Evolutionary conservation across 2,888 invertebrate species (phyloP).

Genomic region (Drosophila greeni): DNA sequence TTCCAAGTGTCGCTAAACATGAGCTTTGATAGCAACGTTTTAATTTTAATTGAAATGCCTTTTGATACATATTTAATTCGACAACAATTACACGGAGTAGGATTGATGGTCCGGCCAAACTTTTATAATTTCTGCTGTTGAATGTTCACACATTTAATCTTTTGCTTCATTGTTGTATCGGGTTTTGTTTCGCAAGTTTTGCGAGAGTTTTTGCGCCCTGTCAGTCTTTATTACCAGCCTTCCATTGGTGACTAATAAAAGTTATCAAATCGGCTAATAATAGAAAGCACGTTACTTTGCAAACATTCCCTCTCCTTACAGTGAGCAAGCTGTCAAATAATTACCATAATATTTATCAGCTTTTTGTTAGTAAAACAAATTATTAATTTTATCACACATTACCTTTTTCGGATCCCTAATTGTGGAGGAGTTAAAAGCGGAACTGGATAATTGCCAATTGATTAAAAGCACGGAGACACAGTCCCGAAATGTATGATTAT

Average conservation of each 20-base stretch:
- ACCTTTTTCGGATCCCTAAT: background rate
- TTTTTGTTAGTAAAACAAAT: slow-evolving; percentile 18
- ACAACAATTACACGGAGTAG: slow-evolving; percentile 9
- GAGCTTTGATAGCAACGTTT: slow-evolving; percentile 21
- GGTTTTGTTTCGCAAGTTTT: slow-evolving; percentile 3
- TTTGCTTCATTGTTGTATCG: background rate
- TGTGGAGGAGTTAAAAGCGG: slow-evolving; percentile 5
- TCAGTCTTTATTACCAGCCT: slow-evolving; percentile 26
- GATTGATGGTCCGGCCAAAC: slow-evolving; percentile 1
- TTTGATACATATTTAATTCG: slow-evolving; percentile 25
- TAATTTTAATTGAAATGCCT: slow-evolving; percentile 26
- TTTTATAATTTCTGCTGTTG: background rate
- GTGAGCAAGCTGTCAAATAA: slow-evolving; percentile 44
- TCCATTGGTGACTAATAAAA: slow-evolving; percentile 46
- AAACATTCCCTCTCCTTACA: slow-evolving; percentile 19
- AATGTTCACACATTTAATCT: slow-evolving; percentile 20
- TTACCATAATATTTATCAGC: slow-evolving; percentile 41
- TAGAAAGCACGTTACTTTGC: slow-evolving; percentile 57
- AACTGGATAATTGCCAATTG: slow-evolving; percentile 1
- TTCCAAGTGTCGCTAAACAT: slow-evolving; percentile 27
- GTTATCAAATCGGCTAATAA: slow-evolving; percentile 50
- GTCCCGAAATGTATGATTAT: background rate
- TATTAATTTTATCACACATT: slow-evolving; percentile 18
- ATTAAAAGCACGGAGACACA: background rate
- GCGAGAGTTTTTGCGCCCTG: slow-evolving; percentile 1